Percentiles rank a stretch among this genome's conserved stretches.
Conservation (phyloP, 2,888 invertebrate genomes). For the Oscheius myriophilus region DNA sequence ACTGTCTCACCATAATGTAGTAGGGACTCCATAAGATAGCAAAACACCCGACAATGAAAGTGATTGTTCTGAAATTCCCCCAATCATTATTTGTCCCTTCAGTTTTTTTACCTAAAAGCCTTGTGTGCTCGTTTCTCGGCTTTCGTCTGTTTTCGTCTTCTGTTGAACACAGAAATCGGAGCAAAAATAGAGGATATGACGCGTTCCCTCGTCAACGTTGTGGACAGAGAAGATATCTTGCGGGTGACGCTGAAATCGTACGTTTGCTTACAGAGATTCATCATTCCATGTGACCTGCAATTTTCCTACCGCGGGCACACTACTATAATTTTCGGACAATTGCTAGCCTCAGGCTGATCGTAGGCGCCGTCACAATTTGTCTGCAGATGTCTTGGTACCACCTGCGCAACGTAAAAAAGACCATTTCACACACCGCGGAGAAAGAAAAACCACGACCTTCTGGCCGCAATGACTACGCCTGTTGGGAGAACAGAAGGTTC, state of each 20-base stretch:
- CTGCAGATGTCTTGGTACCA: constrained; percentile 34
- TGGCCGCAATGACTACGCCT: too few species aligned
- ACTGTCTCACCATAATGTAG: constrained; percentile 64
- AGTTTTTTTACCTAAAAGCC: constrained; percentile 52
- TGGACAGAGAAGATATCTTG: constrained; percentile 58
- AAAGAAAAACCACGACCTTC: too few species aligned
- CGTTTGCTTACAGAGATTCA: background rate
- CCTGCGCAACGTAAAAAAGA: constrained; percentile 31
- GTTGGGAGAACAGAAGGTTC: too few species aligned
- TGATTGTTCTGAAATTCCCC: constrained; percentile 65
- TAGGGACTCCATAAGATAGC: constrained; percentile 71
- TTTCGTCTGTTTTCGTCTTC: constrained; percentile 52
- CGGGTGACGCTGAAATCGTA: constrained; percentile 48
- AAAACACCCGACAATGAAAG: constrained; percentile 70
- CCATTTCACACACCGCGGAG: constrained; percentile 32
- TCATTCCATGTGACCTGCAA: too few species aligned
- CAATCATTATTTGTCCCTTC: background rate
- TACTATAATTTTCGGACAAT: too few species aligned
- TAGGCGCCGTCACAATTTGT: constrained; percentile 28
- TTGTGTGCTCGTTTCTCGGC: constrained; percentile 70
- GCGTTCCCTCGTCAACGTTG: constrained; percentile 52
- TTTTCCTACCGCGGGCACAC: too few species aligned
- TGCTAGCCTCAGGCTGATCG: constrained; percentile 16
- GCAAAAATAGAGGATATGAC: constrained; percentile 55
- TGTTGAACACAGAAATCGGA: constrained; percentile 49